Conservation (phyloP, 2,888 invertebrate species). For the Omphaloscelis lunosa region DNA sequence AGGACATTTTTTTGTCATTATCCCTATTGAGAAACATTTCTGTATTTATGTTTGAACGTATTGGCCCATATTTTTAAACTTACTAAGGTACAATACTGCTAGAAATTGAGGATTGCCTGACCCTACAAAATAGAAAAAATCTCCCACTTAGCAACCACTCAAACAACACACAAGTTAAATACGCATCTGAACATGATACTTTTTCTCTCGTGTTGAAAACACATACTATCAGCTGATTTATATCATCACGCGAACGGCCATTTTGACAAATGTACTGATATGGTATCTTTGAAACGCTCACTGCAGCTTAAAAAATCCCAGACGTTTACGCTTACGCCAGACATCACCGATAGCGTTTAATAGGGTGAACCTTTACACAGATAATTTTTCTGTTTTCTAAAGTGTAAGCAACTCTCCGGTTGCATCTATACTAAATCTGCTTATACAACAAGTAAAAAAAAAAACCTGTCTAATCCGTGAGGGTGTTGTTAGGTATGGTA, state of each 20-base stretch:
- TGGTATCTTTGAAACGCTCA: neutral
- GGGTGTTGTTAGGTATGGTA: no score
- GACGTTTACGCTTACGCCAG: neutral
- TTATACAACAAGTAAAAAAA: no score
- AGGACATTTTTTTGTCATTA: no score
- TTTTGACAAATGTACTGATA: neutral
- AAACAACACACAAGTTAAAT: neutral
- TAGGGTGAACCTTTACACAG: neutral
- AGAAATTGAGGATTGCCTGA: neutral
- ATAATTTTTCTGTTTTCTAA: neutral
- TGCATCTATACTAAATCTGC: no score
- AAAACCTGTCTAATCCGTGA: no score
- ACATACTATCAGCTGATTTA: neutral
- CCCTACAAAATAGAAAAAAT: neutral
- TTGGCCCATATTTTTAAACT: neutral
- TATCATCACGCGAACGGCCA: neutral
- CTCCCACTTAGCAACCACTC: neutral
- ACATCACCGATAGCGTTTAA: neutral
- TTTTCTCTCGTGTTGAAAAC: neutral
- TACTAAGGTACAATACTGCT: neutral
- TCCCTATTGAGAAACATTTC: neutral
- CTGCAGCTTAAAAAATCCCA: neutral
- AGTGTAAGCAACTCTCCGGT: slow-evolving; percentile 91
- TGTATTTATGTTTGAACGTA: neutral
- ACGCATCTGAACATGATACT: neutral